phyloP scores from a whole-genome alignment of 2,113 vertebrate species.

The Ophthalmolycus amberensis region DNA sequence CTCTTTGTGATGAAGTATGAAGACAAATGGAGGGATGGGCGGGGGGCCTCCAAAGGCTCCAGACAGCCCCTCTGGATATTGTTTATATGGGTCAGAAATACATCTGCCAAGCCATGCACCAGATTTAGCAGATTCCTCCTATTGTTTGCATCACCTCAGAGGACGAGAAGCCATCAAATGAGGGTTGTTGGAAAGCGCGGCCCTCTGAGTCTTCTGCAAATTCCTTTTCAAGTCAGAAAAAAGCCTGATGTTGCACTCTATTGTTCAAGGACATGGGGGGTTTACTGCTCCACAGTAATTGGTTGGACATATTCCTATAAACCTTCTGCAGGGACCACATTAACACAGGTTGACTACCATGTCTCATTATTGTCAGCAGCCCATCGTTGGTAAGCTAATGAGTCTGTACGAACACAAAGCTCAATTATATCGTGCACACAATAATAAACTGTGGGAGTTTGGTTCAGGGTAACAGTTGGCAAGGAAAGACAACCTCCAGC shows the following conservation, averaged over 20 bases:
- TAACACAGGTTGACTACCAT: conserved; percentile 45
- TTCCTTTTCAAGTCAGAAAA: conserved; percentile 62
- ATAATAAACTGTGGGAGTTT: conserved; percentile 24
- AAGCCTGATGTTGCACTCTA: conserved; percentile 40
- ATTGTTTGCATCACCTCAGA: conserved; percentile 60
- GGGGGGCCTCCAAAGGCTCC: conserved; percentile 19
- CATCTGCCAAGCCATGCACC: conserved; percentile 30
- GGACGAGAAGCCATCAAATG: conserved; percentile 27
- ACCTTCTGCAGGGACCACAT: conserved; percentile 46
- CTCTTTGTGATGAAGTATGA: conserved; percentile 1
- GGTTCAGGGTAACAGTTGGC: conserved; percentile 29
- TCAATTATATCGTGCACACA: conserved; percentile 47
- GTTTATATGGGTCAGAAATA: conserved; percentile 64
- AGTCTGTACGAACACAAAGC: conserved; percentile 51
- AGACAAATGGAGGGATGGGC: conserved; percentile 31
- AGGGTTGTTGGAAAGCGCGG: conserved; percentile 46
- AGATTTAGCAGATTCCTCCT: conserved; percentile 63
- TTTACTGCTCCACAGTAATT: conserved; percentile 41
- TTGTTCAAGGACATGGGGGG: conserved; percentile 60
- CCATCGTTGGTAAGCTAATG: conserved; percentile 46
- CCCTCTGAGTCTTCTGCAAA: conserved; percentile 31
- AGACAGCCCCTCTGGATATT: conserved; percentile 39
- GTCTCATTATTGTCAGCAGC: conserved; percentile 62
- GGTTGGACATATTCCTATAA: conserved; percentile 48
- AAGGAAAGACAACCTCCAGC: conserved; percentile 32